These are phyloP conservation scores for Druon quercuslanigerum DNA, from an alignment of 1,140 invertebrate genomes.

Conservation along the genomic window DNA sequence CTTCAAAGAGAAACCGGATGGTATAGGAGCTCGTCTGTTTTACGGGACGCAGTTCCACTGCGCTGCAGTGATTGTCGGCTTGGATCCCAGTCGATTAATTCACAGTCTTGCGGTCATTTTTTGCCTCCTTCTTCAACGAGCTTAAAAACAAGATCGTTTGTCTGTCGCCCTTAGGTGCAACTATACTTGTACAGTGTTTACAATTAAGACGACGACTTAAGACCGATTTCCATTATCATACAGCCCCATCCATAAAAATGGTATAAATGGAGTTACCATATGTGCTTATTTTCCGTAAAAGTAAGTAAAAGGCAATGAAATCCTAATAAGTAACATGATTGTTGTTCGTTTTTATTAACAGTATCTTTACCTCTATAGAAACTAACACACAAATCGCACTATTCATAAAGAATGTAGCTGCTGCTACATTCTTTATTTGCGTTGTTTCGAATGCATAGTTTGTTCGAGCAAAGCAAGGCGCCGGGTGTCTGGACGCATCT, in stretches of 20 bases:
- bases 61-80: neutral
- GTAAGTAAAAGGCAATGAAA: neutral
- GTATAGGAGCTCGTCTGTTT: constrained; percentile 40
- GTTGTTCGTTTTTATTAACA: no score
- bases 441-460: constrained; percentile 25
- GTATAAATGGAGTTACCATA: neutral
- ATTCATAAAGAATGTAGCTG: neutral
- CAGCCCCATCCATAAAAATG: no score
- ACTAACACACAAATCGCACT: neutral
- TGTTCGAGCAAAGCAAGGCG: constrained; percentile 50
- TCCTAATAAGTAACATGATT: no score
- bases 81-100: constrained; percentile 52
- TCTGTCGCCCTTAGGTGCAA: neutral
- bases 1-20: constrained; percentile 57
- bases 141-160: constrained; percentile 1
- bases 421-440: no score
- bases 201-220: neutral
- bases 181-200: neutral
- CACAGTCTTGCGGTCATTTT: constrained; percentile 23
- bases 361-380: neutral
- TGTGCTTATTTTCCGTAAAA: neutral
- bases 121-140: neutral
- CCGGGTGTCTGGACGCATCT: constrained; percentile 34
- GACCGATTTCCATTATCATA: neutral
- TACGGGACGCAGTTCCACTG: constrained; percentile 62